Evolutionary conservation across 2,888 invertebrate genomes (phyloP).

Genomic region (Campoletis raptor): DNA sequence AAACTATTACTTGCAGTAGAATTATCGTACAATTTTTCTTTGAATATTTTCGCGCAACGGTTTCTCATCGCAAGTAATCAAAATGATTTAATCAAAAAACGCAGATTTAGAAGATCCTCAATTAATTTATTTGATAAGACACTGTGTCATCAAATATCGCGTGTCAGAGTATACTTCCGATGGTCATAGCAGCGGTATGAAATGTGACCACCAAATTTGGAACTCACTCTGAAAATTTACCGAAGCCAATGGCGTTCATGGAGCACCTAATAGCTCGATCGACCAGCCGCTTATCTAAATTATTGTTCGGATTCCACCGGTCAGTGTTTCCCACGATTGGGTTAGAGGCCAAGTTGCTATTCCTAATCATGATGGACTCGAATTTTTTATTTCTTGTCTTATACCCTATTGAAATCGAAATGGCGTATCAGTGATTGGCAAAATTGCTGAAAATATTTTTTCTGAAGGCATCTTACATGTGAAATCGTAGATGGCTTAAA

Average conservation of each 20-base stretch:
- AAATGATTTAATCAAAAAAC: not conserved
- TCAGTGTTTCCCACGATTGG: constrained; percentile 52
- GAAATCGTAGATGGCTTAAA: not conserved
- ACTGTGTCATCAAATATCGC: constrained; percentile 15
- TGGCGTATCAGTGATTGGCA: not conserved
- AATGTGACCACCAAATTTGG: constrained; percentile 35
- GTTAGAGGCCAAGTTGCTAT: constrained; percentile 23
- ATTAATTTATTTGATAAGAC: not conserved
- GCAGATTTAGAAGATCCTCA: not conserved
- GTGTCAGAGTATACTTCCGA: constrained; percentile 3
- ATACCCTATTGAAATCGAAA: constrained; percentile 9
- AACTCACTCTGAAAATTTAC: constrained; percentile 44
- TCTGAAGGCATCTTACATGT: not conserved
- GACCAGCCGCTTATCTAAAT: constrained; percentile 59
- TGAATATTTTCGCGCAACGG: not conserved
- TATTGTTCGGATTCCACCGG: constrained; percentile 51
- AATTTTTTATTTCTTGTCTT: not conserved
- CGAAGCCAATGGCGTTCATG: constrained; percentile 15
- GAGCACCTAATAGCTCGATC: constrained; percentile 22
- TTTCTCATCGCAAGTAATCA: not conserved
- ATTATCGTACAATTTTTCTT: not conserved
- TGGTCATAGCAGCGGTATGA: constrained; percentile 19
- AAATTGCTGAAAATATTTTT: not conserved
- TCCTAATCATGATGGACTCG: constrained; percentile 29
- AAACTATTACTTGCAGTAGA: not conserved